Conservation (phyloP, 2,888 invertebrate species). For the Adela reaumurella region DNA sequence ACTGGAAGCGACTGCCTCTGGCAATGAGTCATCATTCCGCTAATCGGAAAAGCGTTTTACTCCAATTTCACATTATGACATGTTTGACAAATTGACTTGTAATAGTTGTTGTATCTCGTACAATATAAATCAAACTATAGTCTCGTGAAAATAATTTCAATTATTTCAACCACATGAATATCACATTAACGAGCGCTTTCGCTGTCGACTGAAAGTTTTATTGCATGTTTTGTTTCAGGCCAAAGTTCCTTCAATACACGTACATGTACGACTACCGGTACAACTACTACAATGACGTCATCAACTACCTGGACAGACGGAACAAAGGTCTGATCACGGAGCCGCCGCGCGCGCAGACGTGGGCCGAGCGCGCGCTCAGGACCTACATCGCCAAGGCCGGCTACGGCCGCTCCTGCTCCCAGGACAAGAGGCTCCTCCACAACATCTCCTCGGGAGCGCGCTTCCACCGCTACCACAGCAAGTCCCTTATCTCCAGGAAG, state of each 20-base stretch:
- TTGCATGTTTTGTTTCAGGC: slow-evolving; percentile 60
- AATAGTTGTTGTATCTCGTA: too few relatives aligned
- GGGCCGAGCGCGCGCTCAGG: slow-evolving; percentile 78
- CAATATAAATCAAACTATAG: too few relatives aligned
- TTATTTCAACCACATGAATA: too few relatives aligned
- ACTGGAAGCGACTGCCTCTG: too few relatives aligned
- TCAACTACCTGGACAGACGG: slow-evolving; percentile 76
- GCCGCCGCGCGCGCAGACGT: slow-evolving; percentile 75
- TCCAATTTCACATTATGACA: too few relatives aligned
- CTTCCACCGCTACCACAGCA: slow-evolving; percentile 71
- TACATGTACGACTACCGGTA: slow-evolving; percentile 81
- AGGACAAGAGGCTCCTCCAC: slow-evolving; percentile 55
- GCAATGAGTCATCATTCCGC: too few relatives aligned
- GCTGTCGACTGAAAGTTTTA: too few relatives aligned
- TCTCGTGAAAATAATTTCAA: too few relatives aligned
- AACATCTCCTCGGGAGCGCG: slow-evolving; percentile 63
- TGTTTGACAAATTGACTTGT: too few relatives aligned
- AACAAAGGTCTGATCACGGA: slow-evolving; percentile 67
- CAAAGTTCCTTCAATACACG: slow-evolving; percentile 75
- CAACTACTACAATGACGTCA: slow-evolving; percentile 84
- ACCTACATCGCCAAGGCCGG: slow-evolving; percentile 67
- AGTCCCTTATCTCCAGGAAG: slow-evolving; percentile 71
- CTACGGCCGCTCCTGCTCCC: slow-evolving; percentile 61
- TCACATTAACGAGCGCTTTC: too few relatives aligned
- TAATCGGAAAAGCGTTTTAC: too few relatives aligned